Base-by-base conservation (phyloP, 1,140 invertebrate genomes). In the Caenorhabditis tropicalis region DNA sequence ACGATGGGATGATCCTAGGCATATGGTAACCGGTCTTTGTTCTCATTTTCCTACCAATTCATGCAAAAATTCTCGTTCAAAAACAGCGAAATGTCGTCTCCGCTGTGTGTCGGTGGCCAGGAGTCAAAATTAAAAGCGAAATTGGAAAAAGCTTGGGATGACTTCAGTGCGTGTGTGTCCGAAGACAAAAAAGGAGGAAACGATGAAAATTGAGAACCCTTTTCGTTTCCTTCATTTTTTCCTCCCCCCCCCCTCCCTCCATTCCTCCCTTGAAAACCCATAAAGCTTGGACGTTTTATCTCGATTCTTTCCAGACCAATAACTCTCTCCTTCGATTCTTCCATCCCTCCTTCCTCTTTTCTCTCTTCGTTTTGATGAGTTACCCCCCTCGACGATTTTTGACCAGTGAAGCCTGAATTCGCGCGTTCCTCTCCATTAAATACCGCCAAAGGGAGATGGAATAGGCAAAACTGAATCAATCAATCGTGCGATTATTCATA, bases 231-330 rank as follows among this genome's bases (percentile, higher is more conserved):
- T 43, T 31, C 12, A 3, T 24, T 65, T 5, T 31, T 74, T 74
- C n/a, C 21, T 19, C 24, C 29, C 36, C 2, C 27, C n/a, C 7
- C 43, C 43, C 15, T 43, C 65, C 16, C 36, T 24, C n/a, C 7
- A 43, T 74, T 15, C 24, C 9, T 43, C 33, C n/a, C 21, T 10
- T 10, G 10, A 56, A 56, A 56, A 56, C 53, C 53, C 53, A 56
- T 56, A 56, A 56, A 56, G 53, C 53, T 27, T 27, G 24, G 53
- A 56, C 53, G 53, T 56, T 56, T 27, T 56, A 56, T 56, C 53
- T 56, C 24, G 53, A n/a, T 56, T 65, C 58, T 65, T 36, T 65
- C 58, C 58, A 65, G 65, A 74, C 33, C 65, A 74, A 74, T 74
- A 39, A 43, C n/a, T 43, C 36, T 65, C n/a, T n/a, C n/a, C n/a